Conservation (phyloP, 2,113 vertebrate genomes). For the Empidonax traillii region DNA sequence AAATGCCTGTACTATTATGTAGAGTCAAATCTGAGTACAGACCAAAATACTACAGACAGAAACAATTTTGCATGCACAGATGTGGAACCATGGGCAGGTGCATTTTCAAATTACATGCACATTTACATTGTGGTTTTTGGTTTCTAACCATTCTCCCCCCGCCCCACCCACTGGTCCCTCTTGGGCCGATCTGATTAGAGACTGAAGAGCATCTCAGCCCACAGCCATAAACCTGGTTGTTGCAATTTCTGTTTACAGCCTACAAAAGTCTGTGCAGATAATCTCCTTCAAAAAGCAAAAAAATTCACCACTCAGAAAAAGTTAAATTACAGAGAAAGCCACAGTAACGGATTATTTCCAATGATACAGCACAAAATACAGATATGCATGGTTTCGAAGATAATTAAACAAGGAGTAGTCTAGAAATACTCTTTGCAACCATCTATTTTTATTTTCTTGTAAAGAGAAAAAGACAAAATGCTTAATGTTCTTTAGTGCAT, state of each 20-base stretch:
- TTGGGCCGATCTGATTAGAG: slow-evolving; percentile 9
- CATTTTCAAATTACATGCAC: not conserved
- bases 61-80: not conserved
- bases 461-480: not conserved
- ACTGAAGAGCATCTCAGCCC: not conserved
- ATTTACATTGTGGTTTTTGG: not conserved
- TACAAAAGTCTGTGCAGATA: not conserved
- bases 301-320: not conserved
- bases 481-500: not conserved
- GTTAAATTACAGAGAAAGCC: not conserved
- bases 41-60: not conserved
- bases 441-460: not conserved
- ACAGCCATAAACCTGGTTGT: not conserved
- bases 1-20: not conserved
- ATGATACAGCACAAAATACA: not conserved
- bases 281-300: not conserved
- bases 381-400: not conserved
- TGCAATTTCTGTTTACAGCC: not conserved
- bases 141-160: not conserved
- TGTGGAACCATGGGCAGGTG: not conserved
- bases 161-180: not conserved
- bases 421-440: not conserved
- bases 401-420: not conserved
- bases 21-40: not conserved
- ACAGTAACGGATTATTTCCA: not conserved